Conservation (phyloP, 2,888 invertebrate genomes). For the Drosophila pullipes region DNA sequence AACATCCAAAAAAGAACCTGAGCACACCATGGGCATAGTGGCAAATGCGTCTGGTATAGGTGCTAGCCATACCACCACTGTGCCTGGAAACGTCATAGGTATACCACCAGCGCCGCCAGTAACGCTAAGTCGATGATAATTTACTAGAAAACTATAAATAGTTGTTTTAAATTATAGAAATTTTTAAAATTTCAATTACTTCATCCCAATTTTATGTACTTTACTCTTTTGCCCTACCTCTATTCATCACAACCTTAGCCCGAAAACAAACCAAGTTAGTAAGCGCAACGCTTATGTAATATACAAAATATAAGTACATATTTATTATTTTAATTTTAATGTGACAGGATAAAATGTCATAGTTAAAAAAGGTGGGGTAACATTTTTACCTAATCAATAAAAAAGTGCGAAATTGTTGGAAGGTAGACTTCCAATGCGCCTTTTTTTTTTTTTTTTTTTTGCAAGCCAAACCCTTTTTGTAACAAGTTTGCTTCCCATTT, state of each 20-base stretch:
- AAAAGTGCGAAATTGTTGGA: constrained; percentile 14
- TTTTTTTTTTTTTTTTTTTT: constrained; percentile 23
- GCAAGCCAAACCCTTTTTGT: constrained; percentile 24
- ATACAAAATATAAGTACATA: constrained; percentile 41
- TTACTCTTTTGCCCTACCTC: constrained; percentile 37
- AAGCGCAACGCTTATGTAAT: constrained; percentile 70
- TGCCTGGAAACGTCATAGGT: constrained; percentile 66
- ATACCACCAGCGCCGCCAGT: constrained; percentile 72
- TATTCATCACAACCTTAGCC: constrained; percentile 37
- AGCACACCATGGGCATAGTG: constrained; percentile 63
- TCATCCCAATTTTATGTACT: constrained; percentile 28
- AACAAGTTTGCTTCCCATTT: constrained; percentile 53
- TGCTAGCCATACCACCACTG: constrained; percentile 40
- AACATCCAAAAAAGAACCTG: constrained; percentile 65
- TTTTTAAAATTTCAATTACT: constrained; percentile 58
- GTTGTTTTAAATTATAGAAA: constrained; percentile 43
- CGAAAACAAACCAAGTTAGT: constrained; percentile 49
- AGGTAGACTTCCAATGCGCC: constrained; percentile 31
- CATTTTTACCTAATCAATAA: constrained; percentile 9
- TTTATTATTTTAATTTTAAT: constrained; percentile 46
- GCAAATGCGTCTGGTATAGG: constrained; percentile 43
- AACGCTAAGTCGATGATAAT: constrained; percentile 81
- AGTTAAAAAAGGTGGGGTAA: constrained; percentile 11
- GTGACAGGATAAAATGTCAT: constrained; percentile 20
- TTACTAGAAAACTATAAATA: constrained; percentile 32